Evolutionary conservation across 2,888 invertebrate species (phyloP).

Genomic region (Amphiduros pacificus): DNA sequence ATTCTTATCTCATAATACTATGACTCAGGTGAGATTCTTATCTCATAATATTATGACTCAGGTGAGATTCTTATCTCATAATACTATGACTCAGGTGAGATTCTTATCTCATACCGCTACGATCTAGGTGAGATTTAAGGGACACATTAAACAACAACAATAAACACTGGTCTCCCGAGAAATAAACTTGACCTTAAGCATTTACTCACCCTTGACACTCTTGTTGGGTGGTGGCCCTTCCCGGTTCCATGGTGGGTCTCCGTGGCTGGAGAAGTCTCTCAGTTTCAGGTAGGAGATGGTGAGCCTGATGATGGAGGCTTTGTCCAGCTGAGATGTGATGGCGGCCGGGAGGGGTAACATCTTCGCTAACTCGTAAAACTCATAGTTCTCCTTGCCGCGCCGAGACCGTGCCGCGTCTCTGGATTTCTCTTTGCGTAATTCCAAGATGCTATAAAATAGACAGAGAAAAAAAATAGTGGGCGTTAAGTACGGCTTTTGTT

Average conservation of each 20-base stretch:
- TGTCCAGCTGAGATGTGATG: constrained; percentile 94
- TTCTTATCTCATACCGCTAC: no score
- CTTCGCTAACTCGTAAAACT: constrained; percentile 92
- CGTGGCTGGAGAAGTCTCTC: constrained; percentile 92
- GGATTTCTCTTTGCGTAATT: constrained; percentile 83
- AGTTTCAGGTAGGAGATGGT: constrained; percentile 96
- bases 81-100: no score
- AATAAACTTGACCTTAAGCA: no score
- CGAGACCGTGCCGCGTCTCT: constrained; percentile 94
- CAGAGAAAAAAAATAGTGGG: not conserved
- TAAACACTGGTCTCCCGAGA: no score
- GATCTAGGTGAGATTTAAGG: no score
- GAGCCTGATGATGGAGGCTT: constrained; percentile 91
- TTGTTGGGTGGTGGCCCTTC: constrained; percentile 34
- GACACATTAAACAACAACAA: no score
- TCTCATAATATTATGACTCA: no score
- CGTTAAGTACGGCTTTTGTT: no score
- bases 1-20: no score
- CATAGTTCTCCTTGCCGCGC: constrained; percentile 94
- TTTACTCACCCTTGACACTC: constrained; percentile 14
- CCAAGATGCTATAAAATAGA: constrained; percentile 49
- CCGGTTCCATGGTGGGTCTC: constrained; percentile 90
- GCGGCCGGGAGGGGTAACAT: constrained; percentile 90
- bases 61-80: no score
- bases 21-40: no score